Evolutionary conservation across 2,797 vertebrate genomes (phyloP), one percentile per base, ranked within the genome.

Genomic region (Holocentrus rufus): DNA sequence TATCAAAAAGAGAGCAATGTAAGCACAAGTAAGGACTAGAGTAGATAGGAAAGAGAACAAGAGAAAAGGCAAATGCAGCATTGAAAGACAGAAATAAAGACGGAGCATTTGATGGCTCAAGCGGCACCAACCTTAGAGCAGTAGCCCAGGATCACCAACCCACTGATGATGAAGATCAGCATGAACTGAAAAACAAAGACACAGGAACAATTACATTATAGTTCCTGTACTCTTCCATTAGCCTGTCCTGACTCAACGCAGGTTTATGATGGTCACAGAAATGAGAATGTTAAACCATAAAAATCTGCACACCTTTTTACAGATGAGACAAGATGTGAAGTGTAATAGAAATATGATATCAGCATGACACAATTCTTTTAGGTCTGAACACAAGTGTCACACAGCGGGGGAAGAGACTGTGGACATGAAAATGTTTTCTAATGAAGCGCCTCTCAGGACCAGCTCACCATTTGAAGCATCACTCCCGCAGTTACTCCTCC

Each of bases 131-230:
- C 94, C 93, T 96, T 94, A 0, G 95, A 98, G 91, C 97, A 99
- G 91, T 99, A 97, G 0, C 95, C 98, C 77, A 99, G 93, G 86
- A 99, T 95, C 81, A 99, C 96, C 50, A 99, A 91, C 11, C 97
- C 97, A 4, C 93, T 96, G 1, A 98, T 98, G 77, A 99, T 98
- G 89, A 99, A 99, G 77, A 96, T 88, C 90, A 98, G 85, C 95
- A 99, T 96, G 57, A 94, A 94, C 98, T 99, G 90, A 2, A 79
- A 83, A 27, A 64, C 1, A 75, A 62, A 83, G 8, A 77, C 47
- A 81, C 18, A 82, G 50, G 61, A 78, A 73, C 34, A 23, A 47
- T 30, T 58, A 25, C 4, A 4, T 87, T 66, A 69, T 7, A 46
- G 46, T 71, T 79, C 59, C 39, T 1, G 0, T n/a, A 20, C 46